phyloP scores from a whole-genome alignment of 2,888 invertebrate genomes.

The Sphecodes monilicornis region DNA sequence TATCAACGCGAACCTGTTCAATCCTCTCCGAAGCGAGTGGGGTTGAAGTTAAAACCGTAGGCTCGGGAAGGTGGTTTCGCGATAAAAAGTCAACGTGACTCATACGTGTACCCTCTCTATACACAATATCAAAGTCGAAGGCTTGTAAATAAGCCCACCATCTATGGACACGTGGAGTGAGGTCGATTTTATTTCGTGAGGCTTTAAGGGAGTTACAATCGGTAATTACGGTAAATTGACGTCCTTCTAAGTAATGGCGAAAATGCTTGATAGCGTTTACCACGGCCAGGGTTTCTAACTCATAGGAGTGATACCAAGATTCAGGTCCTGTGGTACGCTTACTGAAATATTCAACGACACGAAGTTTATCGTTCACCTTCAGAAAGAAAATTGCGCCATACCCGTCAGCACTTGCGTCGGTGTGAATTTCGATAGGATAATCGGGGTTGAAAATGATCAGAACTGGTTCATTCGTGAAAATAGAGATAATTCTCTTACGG shows the following conservation, averaged over 20 bases:
- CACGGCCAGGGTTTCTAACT: neutral
- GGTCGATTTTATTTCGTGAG: neutral
- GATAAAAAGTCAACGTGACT: too few relatives aligned
- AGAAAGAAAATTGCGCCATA: neutral
- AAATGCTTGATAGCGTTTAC: neutral
- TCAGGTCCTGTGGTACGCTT: neutral
- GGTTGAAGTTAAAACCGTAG: too few relatives aligned
- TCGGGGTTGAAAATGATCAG: neutral
- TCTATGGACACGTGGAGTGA: neutral
- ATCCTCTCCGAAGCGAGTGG: too few relatives aligned
- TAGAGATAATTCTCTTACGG: neutral
- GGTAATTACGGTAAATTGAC: neutral
- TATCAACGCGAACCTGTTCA: too few relatives aligned
- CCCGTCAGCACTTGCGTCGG: neutral
- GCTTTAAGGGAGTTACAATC: neutral
- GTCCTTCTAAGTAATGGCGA: neutral
- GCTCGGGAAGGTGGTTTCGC: too few relatives aligned
- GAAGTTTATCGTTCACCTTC: neutral
- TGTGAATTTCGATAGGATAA: neutral
- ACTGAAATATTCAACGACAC: neutral
- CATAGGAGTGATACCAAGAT: neutral
- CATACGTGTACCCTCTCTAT: too few relatives aligned
- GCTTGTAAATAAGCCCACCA: slow-evolving; percentile 16
- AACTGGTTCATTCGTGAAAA: neutral
- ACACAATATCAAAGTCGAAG: neutral